phyloP scores from a whole-genome alignment of 2,113 vertebrate species.

The Paramormyrops kingsleyae region DNA sequence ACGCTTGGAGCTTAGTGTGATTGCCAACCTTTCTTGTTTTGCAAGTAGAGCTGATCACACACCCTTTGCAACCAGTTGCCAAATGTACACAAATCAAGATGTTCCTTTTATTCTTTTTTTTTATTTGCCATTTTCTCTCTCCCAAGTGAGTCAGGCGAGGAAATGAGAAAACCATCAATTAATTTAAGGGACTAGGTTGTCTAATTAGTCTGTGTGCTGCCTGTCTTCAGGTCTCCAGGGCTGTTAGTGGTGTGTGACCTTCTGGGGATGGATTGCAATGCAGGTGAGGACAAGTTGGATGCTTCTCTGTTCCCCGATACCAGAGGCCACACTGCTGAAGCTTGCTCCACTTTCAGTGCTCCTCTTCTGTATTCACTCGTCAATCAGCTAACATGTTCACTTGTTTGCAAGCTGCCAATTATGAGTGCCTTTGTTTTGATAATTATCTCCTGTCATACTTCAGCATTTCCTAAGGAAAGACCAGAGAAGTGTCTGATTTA shows the following conservation, averaged over 20 bases:
- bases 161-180: slow-evolving; percentile 19
- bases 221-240: neutral
- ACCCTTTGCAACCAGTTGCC: neutral
- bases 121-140: neutral
- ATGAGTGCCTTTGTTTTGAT: neutral
- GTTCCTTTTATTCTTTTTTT: slow-evolving; percentile 1
- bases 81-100: slow-evolving; percentile 17
- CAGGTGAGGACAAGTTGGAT: neutral
- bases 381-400: neutral
- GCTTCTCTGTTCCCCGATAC: neutral
- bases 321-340: neutral
- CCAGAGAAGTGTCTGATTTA: neutral
- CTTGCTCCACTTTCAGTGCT: neutral
- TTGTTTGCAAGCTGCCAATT: neutral
- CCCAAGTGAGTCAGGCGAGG: neutral
- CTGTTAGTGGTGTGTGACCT: neutral
- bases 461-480: neutral
- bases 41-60: slow-evolving; percentile 31
- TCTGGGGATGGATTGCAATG: neutral
- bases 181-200: slow-evolving; percentile 23
- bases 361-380: neutral
- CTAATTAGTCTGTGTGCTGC: slow-evolving; percentile 13
- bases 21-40: slow-evolving; percentile 6
- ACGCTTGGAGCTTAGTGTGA: neutral
- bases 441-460: neutral